A percentile compares a stretch with the other conserved stretches of the same genome.
These are phyloP conservation scores for Micoletzkya japonica DNA, from an alignment of 2,888 invertebrate species.

Conservation along the genomic window DNA sequence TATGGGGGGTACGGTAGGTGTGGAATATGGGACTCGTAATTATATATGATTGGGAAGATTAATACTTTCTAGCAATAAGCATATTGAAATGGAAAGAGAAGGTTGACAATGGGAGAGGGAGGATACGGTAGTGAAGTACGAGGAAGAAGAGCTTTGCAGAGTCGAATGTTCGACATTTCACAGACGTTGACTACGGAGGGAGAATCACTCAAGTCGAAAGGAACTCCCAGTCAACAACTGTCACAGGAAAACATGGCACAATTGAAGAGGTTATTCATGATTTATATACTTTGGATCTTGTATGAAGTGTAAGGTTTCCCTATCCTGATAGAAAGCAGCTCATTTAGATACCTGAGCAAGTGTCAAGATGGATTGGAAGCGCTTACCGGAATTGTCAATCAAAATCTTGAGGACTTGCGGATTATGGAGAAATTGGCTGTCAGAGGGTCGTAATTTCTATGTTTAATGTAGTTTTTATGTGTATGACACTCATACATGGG, in stretches of 20 bases:
- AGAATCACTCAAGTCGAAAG: neutral
- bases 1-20: no score
- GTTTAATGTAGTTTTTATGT: neutral
- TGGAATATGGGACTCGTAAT: neutral
- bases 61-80: neutral
- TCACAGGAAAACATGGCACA: slow-evolving; percentile 1
- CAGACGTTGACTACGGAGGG: neutral
- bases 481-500: no score
- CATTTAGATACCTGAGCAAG: slow-evolving; percentile 30
- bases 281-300: neutral
- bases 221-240: neutral
- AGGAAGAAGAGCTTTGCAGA: no score
- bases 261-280: neutral
- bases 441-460: neutral
- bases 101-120: neutral
- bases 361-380: slow-evolving; percentile 36
- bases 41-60: neutral
- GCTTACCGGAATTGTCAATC: slow-evolving; percentile 25
- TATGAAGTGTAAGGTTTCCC: no score
- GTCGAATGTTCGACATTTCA: neutral
- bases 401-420: slow-evolving; percentile 28
- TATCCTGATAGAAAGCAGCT: no score
- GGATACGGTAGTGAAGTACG: neutral
- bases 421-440: slow-evolving; percentile 16
- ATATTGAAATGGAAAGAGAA: neutral